These are phyloP conservation scores for Zaprionus nigranus DNA, from an alignment of 1,140 invertebrate genomes.

Conservation along the genomic window DNA sequence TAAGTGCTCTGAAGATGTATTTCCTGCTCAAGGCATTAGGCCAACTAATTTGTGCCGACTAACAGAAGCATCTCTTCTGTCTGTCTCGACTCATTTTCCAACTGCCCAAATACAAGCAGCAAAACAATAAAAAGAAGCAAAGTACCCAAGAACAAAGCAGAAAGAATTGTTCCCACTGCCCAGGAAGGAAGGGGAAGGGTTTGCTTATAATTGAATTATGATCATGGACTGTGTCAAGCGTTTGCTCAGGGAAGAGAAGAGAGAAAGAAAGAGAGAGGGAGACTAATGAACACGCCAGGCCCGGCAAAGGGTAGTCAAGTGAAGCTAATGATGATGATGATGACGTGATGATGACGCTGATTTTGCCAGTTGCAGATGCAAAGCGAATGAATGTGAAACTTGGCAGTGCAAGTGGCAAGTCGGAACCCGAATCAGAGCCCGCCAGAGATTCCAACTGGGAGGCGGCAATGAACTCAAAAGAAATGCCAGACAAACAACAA, in stretches of 20 bases:
- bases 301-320: conserved; percentile 62
- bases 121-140: background rate
- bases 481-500: conserved; percentile 64
- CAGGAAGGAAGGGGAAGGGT: background rate
- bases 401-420: conserved; percentile 44
- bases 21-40: conserved; percentile 4
- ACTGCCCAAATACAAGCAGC: conserved; percentile 1
- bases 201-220: conserved; percentile 71
- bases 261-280: conserved; percentile 37
- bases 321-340: conserved; percentile 41
- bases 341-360: conserved; percentile 34
- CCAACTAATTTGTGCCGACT: background rate
- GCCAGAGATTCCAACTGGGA: conserved; percentile 12
- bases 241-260: conserved; percentile 11
- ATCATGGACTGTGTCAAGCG: conserved; percentile 64
- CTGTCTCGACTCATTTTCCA: conserved; percentile 14
- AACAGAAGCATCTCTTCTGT: conserved; percentile 1
- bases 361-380: conserved; percentile 60
- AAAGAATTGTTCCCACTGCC: conserved; percentile 1
- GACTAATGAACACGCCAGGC: conserved; percentile 66
- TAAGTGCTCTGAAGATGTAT: background rate
- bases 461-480: conserved; percentile 77
- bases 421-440: conserved; percentile 5
- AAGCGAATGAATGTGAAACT: conserved; percentile 48
- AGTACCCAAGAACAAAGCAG: background rate